These are phyloP conservation scores for Neodiprion fabricii DNA, from an alignment of 1,140 invertebrate genomes.

Conservation along the genomic window DNA sequence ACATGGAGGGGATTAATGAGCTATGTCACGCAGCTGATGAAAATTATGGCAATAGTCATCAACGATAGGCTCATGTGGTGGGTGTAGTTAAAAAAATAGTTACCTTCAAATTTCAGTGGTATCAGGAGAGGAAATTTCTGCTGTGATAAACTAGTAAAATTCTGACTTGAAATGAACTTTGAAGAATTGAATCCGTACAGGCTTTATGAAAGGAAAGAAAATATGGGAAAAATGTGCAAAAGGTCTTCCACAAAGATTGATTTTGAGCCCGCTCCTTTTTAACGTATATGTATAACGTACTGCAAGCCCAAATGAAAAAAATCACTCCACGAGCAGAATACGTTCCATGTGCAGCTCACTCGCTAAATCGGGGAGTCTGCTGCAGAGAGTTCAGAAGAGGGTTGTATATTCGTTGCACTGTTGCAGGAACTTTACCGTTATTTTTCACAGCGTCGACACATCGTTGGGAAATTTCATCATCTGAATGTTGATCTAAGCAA, in stretches of 20 bases:
- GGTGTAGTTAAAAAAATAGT: neutral
- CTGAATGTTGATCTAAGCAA: slow-evolving; percentile 22
- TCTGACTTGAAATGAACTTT: neutral
- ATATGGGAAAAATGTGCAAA: neutral
- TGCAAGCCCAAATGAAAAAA: slow-evolving; percentile 37
- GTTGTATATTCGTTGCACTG: slow-evolving; percentile 31
- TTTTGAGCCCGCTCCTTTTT: neutral
- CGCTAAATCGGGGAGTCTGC: slow-evolving; percentile 41
- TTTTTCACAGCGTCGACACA: slow-evolving; percentile 26
- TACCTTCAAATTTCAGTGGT: neutral
- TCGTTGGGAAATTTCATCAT: slow-evolving; percentile 16
- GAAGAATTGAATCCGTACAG: neutral
- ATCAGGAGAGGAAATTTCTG: neutral
- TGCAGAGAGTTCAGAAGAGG: slow-evolving; percentile 36
- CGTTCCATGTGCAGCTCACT: slow-evolving; percentile 42
- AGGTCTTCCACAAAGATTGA: neutral
- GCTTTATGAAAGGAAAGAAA: neutral
- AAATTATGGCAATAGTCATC: too few species aligned
- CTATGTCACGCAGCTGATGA: too few species aligned
- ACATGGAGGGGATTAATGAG: too few species aligned
- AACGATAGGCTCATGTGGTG: neutral
- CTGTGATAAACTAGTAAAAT: neutral
- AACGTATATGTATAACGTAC: slow-evolving; percentile 34
- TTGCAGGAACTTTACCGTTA: slow-evolving; percentile 27
- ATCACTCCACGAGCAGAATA: slow-evolving; percentile 25